Conservation (phyloP, 2,113 vertebrate genomes). For the Thermophis baileyi region DNA sequence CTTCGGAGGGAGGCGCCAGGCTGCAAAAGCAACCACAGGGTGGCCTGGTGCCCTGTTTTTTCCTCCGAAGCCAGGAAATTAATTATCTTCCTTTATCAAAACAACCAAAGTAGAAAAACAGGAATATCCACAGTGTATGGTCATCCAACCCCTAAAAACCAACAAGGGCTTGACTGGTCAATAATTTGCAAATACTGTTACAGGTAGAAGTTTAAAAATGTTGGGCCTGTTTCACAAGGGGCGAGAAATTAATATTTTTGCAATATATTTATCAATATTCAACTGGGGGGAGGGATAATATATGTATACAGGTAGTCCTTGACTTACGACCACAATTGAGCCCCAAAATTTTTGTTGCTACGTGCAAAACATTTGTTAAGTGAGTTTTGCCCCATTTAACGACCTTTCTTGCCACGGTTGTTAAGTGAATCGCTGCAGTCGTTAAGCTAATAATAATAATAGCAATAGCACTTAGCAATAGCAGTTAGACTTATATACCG, state of each 20-base stretch:
- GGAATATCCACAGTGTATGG: not conserved
- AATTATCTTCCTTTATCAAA: not conserved
- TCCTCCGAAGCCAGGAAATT: not conserved
- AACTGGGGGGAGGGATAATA: too few species aligned
- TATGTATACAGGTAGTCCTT: too few species aligned
- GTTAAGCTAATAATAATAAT: too few species aligned
- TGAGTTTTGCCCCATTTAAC: too few species aligned
- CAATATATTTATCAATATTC: not conserved
- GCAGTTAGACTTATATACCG: too few species aligned
- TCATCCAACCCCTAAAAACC: too few species aligned
- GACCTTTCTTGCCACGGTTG: too few species aligned
- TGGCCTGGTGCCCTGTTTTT: not conserved
- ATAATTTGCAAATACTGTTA: not conserved
- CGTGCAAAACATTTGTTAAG: too few species aligned
- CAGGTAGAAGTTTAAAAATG: not conserved
- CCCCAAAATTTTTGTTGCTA: too few species aligned
- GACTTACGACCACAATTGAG: too few species aligned
- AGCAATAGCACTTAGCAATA: too few species aligned
- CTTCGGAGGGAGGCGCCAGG: not conserved
- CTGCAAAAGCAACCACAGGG: not conserved
- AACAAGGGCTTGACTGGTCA: not conserved
- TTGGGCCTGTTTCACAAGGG: not conserved
- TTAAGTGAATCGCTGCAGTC: too few species aligned
- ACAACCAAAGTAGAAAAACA: not conserved
- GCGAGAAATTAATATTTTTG: not conserved